Evolutionary conservation across 2,797 vertebrate species (phyloP).

Genomic region (Chrosomus eos): DNA sequence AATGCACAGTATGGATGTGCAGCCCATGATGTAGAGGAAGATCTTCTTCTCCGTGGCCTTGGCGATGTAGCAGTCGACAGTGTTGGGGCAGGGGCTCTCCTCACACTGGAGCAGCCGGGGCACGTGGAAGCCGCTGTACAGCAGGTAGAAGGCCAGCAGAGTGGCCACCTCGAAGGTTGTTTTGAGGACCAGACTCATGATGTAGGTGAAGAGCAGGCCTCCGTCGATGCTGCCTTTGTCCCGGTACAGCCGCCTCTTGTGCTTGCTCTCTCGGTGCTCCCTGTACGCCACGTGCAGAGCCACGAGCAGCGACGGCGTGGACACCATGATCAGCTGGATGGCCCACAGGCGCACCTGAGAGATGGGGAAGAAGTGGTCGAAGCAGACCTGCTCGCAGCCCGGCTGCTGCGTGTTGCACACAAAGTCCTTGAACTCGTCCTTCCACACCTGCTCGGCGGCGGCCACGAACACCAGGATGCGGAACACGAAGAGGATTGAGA

Average conservation of each 20-base stretch:
- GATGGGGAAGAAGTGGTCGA: slow-evolving; percentile 88
- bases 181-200: slow-evolving; percentile 85
- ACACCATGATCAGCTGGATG: slow-evolving; percentile 89
- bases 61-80: slow-evolving; percentile 84
- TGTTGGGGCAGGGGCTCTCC: slow-evolving; percentile 83
- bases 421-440: slow-evolving; percentile 86
- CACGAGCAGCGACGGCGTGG: slow-evolving; percentile 87
- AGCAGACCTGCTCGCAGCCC: slow-evolving; percentile 89
- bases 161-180: slow-evolving; percentile 82
- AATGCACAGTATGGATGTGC: slow-evolving; percentile 84
- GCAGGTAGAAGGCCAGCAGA: slow-evolving; percentile 83
- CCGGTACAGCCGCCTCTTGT: slow-evolving; percentile 75
- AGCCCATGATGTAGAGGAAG: slow-evolving; percentile 85
- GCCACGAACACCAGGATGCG: slow-evolving; percentile 85
- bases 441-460: slow-evolving; percentile 89
- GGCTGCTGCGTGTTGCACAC: slow-evolving; percentile 86
- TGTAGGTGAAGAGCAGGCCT: slow-evolving; percentile 85
- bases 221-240: slow-evolving; percentile 79
- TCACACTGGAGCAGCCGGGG: slow-evolving; percentile 80
- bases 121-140: slow-evolving; percentile 84
- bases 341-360: slow-evolving; percentile 90
- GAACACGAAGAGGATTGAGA: slow-evolving; percentile 85
- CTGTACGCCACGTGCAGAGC: slow-evolving; percentile 86
- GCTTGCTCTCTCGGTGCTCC: slow-evolving; percentile 79
- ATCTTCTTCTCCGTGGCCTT: slow-evolving; percentile 88